These are phyloP conservation scores for Hippoglossus stenolepis DNA, from an alignment of 2,113 vertebrate species.

Conservation along the genomic window DNA sequence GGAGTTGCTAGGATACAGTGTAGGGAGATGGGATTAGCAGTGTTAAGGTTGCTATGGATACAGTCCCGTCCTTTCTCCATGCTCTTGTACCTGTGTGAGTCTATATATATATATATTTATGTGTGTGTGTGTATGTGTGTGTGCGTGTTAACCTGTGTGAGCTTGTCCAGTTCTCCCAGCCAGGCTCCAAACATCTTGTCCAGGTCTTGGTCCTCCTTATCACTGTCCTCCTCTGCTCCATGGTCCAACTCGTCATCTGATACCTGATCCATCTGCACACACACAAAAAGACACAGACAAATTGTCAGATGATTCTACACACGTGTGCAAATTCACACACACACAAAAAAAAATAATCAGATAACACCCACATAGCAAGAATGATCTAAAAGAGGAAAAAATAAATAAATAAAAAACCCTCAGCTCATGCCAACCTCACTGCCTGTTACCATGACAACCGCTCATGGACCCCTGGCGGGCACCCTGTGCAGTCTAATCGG, in stretches of 20 bases:
- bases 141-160: slow-evolving; percentile 83
- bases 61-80: slow-evolving; percentile 32
- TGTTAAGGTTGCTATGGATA: slow-evolving; percentile 73
- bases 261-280: slow-evolving; percentile 92
- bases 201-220: slow-evolving; percentile 98
- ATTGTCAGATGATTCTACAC: slow-evolving; percentile 1
- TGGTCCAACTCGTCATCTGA: slow-evolving; percentile 98
- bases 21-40: slow-evolving; percentile 69
- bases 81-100: slow-evolving; percentile 54
- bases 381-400: slow-evolving; percentile 20
- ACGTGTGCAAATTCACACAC: slow-evolving; percentile 6
- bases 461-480: slow-evolving; percentile 37
- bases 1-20: slow-evolving; percentile 75
- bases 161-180: slow-evolving; percentile 88
- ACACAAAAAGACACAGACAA: slow-evolving; percentile 11
- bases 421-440: slow-evolving; percentile 52
- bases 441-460: slow-evolving; percentile 71
- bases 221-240: slow-evolving; percentile 97
- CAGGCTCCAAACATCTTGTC: slow-evolving; percentile 99
- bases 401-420: background rate
- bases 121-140: slow-evolving; percentile 70
- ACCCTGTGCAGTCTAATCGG: slow-evolving; percentile 8
- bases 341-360: background rate
- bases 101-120: background rate
- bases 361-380: slow-evolving; percentile 47